A percentile compares a stretch with the other conserved stretches of the same genome.
phyloP scores from a whole-genome alignment of 2,113 vertebrate genomes.

The Procavia capensis region DNA sequence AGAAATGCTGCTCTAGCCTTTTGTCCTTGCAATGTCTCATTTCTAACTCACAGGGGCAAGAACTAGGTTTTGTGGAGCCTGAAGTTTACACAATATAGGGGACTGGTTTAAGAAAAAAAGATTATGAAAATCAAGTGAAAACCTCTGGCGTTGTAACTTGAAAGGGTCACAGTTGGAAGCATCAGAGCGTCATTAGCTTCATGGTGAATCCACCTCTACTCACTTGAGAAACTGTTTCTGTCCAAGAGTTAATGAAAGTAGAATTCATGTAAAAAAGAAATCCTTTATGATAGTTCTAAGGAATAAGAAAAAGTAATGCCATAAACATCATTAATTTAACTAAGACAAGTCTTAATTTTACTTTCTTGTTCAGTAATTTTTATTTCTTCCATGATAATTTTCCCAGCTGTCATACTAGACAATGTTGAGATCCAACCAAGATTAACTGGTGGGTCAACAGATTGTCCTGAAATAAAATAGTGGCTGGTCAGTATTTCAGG shows the following conservation, averaged over 20 bases:
- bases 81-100: neutral
- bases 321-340: neutral
- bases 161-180: neutral
- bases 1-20: neutral
- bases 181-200: neutral
- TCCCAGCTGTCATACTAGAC: neutral
- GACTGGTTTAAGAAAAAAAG: constrained; percentile 33
- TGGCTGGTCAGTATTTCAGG: neutral
- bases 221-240: constrained; percentile 12
- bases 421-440: neutral
- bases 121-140: neutral
- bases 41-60: neutral
- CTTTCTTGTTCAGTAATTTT: constrained; percentile 9
- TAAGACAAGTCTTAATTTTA: constrained; percentile 10
- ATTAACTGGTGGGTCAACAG: constrained; percentile 7
- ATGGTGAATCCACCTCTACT: neutral
- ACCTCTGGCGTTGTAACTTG: neutral
- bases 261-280: neutral
- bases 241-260: constrained; percentile 15
- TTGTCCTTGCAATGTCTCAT: neutral
- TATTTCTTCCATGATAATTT: constrained; percentile 45
- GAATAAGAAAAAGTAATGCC: neutral
- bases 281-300: neutral
- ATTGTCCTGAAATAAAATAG: constrained; percentile 26
- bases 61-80: neutral